Percentiles rank a stretch among this genome's conserved stretches.
These are phyloP conservation scores for Phortica variegata DNA, from an alignment of 1,140 invertebrate genomes.

Conservation along the genomic window DNA sequence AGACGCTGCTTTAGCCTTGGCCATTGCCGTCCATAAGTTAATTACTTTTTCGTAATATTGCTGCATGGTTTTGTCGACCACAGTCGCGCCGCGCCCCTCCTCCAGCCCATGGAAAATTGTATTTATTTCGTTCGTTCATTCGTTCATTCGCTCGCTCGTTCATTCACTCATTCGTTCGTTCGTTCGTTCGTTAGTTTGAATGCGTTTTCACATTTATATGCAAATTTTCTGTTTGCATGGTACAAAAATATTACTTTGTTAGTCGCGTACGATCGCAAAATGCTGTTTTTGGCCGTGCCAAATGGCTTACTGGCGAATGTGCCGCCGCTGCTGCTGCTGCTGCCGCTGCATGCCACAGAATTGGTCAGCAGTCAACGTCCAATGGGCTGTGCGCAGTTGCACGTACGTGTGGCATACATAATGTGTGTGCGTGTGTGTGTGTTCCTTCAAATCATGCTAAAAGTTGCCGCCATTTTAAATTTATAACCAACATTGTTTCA, in stretches of 20 bases:
- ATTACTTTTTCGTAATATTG: conserved; percentile 51
- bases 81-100: conserved; percentile 29
- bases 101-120: conserved; percentile 32
- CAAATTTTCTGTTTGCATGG: conserved; percentile 54
- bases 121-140: conserved; percentile 54
- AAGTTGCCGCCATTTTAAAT: too few relatives aligned
- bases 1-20: too few relatives aligned
- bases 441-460: too few relatives aligned
- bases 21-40: conserved; percentile 24
- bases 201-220: conserved; percentile 55
- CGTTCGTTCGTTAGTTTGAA: conserved; percentile 48
- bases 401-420: too few relatives aligned
- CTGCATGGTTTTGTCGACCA: background rate
- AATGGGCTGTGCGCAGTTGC: conserved; percentile 4
- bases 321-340: background rate
- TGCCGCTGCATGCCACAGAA: conserved; percentile 3
- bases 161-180: too few relatives aligned
- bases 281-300: too few relatives aligned
- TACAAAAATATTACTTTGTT: conserved; percentile 42
- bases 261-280: conserved; percentile 6
- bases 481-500: too few relatives aligned
- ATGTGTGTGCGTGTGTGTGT: conserved; percentile 12
- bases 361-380: conserved; percentile 6
- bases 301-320: too few relatives aligned
- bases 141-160: too few relatives aligned